Base-by-base conservation (phyloP, 2,888 invertebrate species). In the Dynastes maya region DNA sequence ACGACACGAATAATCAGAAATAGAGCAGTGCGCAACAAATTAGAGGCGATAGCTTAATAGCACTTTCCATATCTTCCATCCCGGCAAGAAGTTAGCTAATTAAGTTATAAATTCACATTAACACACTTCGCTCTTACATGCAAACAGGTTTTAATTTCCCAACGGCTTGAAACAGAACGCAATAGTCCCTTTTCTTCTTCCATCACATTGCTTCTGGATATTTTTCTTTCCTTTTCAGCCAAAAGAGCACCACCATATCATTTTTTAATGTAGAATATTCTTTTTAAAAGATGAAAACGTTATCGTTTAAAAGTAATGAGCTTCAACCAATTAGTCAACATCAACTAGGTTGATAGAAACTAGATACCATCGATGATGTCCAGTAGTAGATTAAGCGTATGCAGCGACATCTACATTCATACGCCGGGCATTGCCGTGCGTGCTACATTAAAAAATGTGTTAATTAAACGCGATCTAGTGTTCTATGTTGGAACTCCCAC, bases 41-140 rank as follows among this genome's bases (percentile, higher is more conserved):
- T 45, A 67, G 22, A 9, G 45, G 11, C 67, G 67, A 67, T 49
- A 45, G 49, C 9, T 27, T 67, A 67, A 67, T 22, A 49, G 67
- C 22, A 45, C 8, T 11, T 45, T 45, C 45, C 11, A 11, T 11
- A 11, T 11, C 45, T 27, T 45, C 67, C n/a, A 27, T 37, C 32
- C 27, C 27, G 11, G 45, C 45, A 45, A 45, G 45, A 45, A 45
- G 45, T 45, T 45, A 45, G 45, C 40, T 67, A 67, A 67, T 67
- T 67, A 11, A 67, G 67, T 67, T 67, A 67, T 67, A 67, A 49
- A 67, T 67, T 67, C 67, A 49, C 67, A 67, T 67, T 45, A 67
- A 67, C 49, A 67, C 45, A 49, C 49, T 67, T 49, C 67, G 40
- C 40, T 45, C 27, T 49, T 67, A 49, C 67, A 67, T 49, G 67